Evolutionary conservation across 2,113 vertebrate genomes (phyloP).

Genomic region (Nycticebus coucang): DNA sequence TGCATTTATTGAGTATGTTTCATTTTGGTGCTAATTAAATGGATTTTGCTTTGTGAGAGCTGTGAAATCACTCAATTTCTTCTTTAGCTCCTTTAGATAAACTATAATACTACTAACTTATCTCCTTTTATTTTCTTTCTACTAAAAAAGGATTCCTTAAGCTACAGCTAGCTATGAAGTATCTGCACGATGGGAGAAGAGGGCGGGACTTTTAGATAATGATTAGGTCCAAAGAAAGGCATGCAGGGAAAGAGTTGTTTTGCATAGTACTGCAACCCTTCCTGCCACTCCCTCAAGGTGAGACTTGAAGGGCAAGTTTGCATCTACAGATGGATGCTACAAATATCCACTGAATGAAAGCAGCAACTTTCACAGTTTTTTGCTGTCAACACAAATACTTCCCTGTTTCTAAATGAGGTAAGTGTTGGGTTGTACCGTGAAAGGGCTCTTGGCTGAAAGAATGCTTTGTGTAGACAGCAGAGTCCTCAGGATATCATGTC

Average conservation of each 20-base stretch:
- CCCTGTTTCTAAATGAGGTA: background rate
- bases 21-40: slow-evolving; percentile 22
- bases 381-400: background rate
- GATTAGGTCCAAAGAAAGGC: slow-evolving; percentile 10
- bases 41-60: slow-evolving; percentile 29
- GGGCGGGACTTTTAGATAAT: background rate
- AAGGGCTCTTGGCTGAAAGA: background rate
- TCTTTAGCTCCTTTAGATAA: slow-evolving; percentile 17
- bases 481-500: background rate
- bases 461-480: background rate
- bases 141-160: background rate
- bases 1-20: background rate
- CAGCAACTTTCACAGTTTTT: background rate
- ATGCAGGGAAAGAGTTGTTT: background rate
- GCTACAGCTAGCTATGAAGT: background rate
- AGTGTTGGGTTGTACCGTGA: background rate
- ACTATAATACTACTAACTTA: background rate
- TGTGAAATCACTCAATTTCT: slow-evolving; percentile 43
- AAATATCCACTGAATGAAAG: slow-evolving; percentile 49
- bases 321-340: slow-evolving; percentile 22
- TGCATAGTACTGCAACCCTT: background rate
- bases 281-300: background rate
- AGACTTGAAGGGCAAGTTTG: slow-evolving; percentile 29
- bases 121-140: background rate
- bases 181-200: background rate